Evolutionary conservation across 2,113 vertebrate genomes (phyloP), one percentile per base, ranked within the genome.

Genomic region (Gavia stellata): DNA sequence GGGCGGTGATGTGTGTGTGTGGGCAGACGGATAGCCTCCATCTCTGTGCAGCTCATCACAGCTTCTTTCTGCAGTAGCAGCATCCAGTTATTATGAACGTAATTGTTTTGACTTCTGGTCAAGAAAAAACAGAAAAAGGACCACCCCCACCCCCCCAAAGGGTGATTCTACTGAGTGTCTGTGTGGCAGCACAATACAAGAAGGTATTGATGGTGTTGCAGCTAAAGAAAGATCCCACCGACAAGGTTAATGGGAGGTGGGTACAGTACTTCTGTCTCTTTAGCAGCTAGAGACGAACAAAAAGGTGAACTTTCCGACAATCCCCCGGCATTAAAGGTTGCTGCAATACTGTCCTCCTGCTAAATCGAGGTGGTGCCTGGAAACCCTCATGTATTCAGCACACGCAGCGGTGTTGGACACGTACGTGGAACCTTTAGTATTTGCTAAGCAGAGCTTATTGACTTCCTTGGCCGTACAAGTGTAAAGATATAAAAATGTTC

Each of bases 351-450:
- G 66, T 40, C n/a, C 66, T 87, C 38, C 38, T 36, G 47, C 65
- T 61, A 40, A 65, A 58, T 45, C 1, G 3, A 83, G 72, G 68
- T 24, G 55, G 18, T 17, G 19, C 19, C 73, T 71, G 38, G 58
- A 59, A 89, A 44, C 18, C 33, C 29, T 74, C 44, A 0, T 3
- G 47, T 26, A 3, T 67, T 72, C 56, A 17, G 12, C 67, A 14
- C 67, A 42, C 4, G 4, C 15, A 36, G 33, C 1, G 0, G 19
- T 5, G 5, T 1, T 25, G 40, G 61, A 33, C 25, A 3, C 1
- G 1, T 26, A 8, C 2, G 3, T 33, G 29, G 36, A 56, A 12
- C 62, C 38, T 75, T 62, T 7, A 11, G 19, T 21, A 9, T 26
- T 53, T 66, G 47, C 62, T 56, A 4, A 42, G n/a, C 55, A n/a